Evolutionary conservation across 2,888 invertebrate species (phyloP).

Genomic region (Lordiphosa fenestrarum): DNA sequence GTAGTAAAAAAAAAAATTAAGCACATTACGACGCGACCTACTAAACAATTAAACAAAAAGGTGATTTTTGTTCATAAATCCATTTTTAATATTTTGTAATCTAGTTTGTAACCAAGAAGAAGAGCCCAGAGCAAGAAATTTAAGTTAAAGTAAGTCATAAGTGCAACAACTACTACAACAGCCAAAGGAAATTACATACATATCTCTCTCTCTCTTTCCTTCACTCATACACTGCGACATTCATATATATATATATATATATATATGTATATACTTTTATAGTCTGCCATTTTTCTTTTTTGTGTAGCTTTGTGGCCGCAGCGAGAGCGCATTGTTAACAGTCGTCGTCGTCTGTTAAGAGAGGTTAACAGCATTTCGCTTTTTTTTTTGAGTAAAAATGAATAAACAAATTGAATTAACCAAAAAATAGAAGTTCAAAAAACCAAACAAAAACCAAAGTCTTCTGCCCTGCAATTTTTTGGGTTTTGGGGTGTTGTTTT

Average conservation of each 20-base stretch:
- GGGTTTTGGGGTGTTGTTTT: slow-evolving; percentile 16
- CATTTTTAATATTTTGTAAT: slow-evolving; percentile 40
- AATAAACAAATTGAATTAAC: slow-evolving; percentile 26
- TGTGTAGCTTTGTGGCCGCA: slow-evolving; percentile 31
- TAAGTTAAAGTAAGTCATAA: slow-evolving; percentile 15
- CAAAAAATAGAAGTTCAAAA: slow-evolving; percentile 30
- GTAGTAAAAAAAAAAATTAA: slow-evolving; percentile 20
- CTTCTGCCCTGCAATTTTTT: slow-evolving; percentile 40
- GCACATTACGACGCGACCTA: slow-evolving; percentile 64
- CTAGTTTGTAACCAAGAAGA: slow-evolving; percentile 16
- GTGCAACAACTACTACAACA: slow-evolving; percentile 1
- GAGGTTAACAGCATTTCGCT: slow-evolving; percentile 1
- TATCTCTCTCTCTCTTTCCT: slow-evolving; percentile 27
- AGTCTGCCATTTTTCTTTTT: slow-evolving; percentile 15
- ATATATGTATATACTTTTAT: slow-evolving; percentile 7
- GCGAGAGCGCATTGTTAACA: slow-evolving; percentile 9
- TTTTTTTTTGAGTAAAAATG: slow-evolving; percentile 9
- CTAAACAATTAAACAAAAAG: slow-evolving; percentile 55
- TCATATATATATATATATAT: slow-evolving; percentile 20
- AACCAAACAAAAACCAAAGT: slow-evolving; percentile 29
- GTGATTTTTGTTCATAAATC: slow-evolving; percentile 57
- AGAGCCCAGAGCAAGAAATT: slow-evolving; percentile 22
- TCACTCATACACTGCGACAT: slow-evolving; percentile 11
- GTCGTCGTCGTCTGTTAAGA: slow-evolving; percentile 5
- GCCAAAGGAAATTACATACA: slow-evolving; percentile 4